Evolutionary conservation across 2,113 vertebrate genomes (phyloP).

Genomic region (Nycticorax nycticorax): DNA sequence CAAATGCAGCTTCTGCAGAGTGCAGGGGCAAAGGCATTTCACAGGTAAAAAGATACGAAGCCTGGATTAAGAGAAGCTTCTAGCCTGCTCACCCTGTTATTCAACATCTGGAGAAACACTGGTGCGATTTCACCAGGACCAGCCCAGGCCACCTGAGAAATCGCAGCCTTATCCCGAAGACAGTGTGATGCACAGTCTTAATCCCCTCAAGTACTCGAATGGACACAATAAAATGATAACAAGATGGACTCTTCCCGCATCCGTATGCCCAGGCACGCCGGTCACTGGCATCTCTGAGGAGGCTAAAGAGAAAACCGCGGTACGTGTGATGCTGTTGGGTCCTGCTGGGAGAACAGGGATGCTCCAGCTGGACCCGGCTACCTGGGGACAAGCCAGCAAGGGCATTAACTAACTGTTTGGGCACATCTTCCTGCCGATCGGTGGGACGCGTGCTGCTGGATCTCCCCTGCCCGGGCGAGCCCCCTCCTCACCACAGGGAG

Average conservation of each 20-base stretch:
- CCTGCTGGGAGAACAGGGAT: accelerated
- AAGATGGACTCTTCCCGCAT: background rate
- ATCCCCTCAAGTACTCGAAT: background rate
- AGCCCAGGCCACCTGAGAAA: background rate
- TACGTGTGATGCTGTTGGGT: accelerated
- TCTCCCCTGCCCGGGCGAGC: background rate
- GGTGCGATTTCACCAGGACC: background rate
- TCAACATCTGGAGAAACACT: background rate
- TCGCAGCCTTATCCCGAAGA: background rate
- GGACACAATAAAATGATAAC: background rate
- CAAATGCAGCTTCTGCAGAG: background rate
- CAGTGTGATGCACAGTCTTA: accelerated
- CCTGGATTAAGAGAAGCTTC: background rate
- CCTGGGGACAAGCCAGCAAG: accelerated
- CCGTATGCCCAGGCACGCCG: accelerated
- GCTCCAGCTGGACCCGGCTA: background rate
- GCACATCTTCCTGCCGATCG: background rate
- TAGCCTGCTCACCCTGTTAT: background rate
- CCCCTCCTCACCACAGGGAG: background rate
- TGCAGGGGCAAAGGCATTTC: background rate
- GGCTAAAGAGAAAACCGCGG: background rate
- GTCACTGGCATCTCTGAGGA: accelerated
- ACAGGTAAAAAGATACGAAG: background rate
- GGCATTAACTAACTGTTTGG: background rate
- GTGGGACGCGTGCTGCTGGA: accelerated